Percentiles rank a stretch among this genome's conserved stretches.
Evolutionary conservation across 2,797 vertebrate species (phyloP).

Genomic region (Triplophysa bombifrons): DNA sequence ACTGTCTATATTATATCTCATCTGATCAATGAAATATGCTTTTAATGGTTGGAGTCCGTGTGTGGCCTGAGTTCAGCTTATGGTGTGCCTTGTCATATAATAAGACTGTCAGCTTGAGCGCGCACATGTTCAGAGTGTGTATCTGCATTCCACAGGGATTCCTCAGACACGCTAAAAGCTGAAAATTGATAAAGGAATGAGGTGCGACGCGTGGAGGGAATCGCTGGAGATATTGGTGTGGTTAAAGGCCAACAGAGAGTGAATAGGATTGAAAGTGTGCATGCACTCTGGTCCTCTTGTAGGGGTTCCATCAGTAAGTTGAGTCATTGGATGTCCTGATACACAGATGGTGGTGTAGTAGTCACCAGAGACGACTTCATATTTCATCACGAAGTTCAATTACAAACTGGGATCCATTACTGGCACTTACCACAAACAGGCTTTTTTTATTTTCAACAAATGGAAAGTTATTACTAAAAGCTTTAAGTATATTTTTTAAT

Average conservation of each 20-base stretch:
- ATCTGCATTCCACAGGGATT: constrained; percentile 14
- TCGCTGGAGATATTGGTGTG: constrained; percentile 10
- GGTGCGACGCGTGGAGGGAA: neutral
- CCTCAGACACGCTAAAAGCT: constrained; percentile 5
- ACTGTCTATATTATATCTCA: neutral
- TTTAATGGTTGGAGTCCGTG: constrained; percentile 11
- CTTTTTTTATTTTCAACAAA: neutral
- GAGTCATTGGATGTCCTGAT: constrained; percentile 7
- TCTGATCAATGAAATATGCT: constrained; percentile 1
- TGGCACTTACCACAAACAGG: neutral
- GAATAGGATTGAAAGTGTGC: neutral
- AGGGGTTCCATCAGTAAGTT: constrained; percentile 14
- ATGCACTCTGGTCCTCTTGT: neutral
- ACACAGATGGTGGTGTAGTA: constrained; percentile 49
- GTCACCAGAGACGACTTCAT: constrained; percentile 30
- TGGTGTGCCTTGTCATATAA: constrained; percentile 5
- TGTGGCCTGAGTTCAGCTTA: constrained; percentile 30
- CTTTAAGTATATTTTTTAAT: no score
- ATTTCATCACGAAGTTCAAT: constrained; percentile 19
- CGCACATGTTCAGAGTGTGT: constrained; percentile 3
- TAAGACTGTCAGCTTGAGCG: neutral
- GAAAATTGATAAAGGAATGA: neutral
- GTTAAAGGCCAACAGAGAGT: neutral
- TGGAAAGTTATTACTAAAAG: no score
- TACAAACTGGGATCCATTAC: constrained; percentile 2